Percentiles rank a stretch among this genome's conserved stretches.
phyloP scores from a whole-genome alignment of 2,888 invertebrate genomes.

The Drosophila suboccidentalis region DNA sequence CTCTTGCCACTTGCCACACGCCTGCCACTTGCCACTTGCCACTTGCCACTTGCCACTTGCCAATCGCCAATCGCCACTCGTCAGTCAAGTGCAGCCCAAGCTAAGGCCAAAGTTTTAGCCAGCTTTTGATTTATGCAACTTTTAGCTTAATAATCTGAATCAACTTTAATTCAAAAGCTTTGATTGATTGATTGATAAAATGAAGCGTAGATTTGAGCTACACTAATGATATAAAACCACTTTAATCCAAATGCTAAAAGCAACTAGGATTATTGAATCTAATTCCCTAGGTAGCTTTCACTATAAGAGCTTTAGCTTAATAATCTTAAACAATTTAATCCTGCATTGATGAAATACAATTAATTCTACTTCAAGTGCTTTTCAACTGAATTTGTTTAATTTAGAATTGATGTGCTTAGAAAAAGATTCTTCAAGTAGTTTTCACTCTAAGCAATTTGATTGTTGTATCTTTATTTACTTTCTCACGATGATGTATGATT shows the following conservation, averaged over 20 bases:
- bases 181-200: background rate
- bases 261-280: too few species aligned
- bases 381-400: background rate
- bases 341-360: too few species aligned
- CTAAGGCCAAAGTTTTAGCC: conserved; percentile 3
- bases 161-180: conserved; percentile 3
- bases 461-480: conserved; percentile 3
- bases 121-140: conserved; percentile 21
- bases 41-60: background rate
- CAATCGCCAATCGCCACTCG: background rate
- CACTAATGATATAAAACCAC: background rate
- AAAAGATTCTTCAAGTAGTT: background rate
- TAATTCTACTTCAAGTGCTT: background rate
- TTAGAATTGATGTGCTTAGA: background rate
- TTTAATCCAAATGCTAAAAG: background rate
- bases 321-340: too few species aligned
- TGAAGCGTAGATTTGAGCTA: background rate
- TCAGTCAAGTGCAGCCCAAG: conserved; percentile 5
- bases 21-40: background rate
- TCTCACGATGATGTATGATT: conserved; percentile 10
- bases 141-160: background rate
- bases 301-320: too few species aligned
- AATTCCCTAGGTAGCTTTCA: too few species aligned
- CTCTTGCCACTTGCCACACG: conserved; percentile 6
- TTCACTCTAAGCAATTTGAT: background rate